These are phyloP conservation scores for Blennius ocellaris DNA, from an alignment of 2,113 vertebrate species.

Conservation along the genomic window DNA sequence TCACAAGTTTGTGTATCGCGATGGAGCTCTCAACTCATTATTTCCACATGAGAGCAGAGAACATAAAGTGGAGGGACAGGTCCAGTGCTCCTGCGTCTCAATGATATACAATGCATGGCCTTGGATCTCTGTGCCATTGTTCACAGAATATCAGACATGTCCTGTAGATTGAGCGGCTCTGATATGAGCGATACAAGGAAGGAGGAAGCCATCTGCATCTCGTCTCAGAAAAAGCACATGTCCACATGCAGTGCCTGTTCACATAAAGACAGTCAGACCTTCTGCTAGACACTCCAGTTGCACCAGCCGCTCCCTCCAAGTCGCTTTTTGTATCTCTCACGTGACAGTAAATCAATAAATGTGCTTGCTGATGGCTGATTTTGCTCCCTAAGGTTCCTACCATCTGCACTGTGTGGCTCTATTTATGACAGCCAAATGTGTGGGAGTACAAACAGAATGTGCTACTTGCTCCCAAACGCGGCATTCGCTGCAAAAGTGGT, in stretches of 20 bases:
- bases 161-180: conserved; percentile 30
- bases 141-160: conserved; percentile 57
- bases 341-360: conserved; percentile 73
- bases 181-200: conserved; percentile 28
- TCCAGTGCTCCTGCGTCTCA: conserved; percentile 1
- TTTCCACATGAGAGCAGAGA: not conserved
- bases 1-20: conserved; percentile 11
- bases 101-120: not conserved
- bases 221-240: conserved; percentile 10
- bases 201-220: conserved; percentile 42
- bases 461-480: conserved; percentile 48
- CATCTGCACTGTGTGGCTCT: conserved; percentile 65
- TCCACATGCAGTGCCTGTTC: conserved; percentile 18
- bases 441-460: conserved; percentile 69
- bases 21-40: not conserved
- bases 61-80: conserved; percentile 28
- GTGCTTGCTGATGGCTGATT: conserved; percentile 56
- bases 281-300: conserved; percentile 13
- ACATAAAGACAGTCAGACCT: conserved; percentile 46
- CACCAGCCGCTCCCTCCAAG: conserved; percentile 35
- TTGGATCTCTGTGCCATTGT: conserved; percentile 1
- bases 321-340: conserved; percentile 42
- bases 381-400: conserved; percentile 56
- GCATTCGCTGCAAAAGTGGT: conserved; percentile 37
- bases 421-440: conserved; percentile 67